Evolutionary conservation across 2,797 vertebrate species (phyloP), one percentile per base, ranked within the genome.

Genomic region (Lutjanus argentimaculatus): DNA sequence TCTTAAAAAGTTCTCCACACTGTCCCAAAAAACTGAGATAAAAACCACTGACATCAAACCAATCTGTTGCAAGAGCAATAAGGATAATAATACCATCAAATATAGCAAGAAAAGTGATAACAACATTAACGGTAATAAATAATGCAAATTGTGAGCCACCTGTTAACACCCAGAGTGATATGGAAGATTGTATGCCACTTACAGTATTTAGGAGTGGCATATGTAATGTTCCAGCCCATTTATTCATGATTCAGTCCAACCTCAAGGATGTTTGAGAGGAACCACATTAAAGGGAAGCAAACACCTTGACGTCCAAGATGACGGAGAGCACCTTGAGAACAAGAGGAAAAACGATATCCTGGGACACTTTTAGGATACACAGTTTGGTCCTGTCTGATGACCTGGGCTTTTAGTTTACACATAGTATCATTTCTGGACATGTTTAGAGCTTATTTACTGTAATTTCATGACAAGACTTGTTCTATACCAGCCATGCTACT

Each of bases 71-170:
- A 93, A 93, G 83, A 89, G 90, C 92, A 95, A 89, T 92, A 91
- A 93, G 87, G 86, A 93, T 94, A 94, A 94, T 91, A 90, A 94
- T 92, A 94, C 88, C 88, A 94, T 93, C 91, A 91, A 95, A 94
- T 93, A 95, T 91, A 95, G 89, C 92, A 92, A 95, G 86, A 93
- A 92, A 91, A 93, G 88, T 92, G 90, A 93, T 86, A 91, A 94
- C 78, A 94, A 93, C 92, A 93, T 88, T 93, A 91, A 93, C 89
- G 77, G 88, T 93, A 89, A 95, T 95, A 96, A 94, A 96, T 94
- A 96, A 95, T 91, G 91, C 70, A 92, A 92, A 90, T 77, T 74
- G 79, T 91, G 89, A 92, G 83, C 87, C 91, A 89, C 88, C 81
- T 82, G 84, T 91, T 91, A 82, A 85, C 80, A 91, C 75, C 82